Base-by-base conservation (phyloP, 2,113 vertebrate species). In the Podarcis raffonei region DNA sequence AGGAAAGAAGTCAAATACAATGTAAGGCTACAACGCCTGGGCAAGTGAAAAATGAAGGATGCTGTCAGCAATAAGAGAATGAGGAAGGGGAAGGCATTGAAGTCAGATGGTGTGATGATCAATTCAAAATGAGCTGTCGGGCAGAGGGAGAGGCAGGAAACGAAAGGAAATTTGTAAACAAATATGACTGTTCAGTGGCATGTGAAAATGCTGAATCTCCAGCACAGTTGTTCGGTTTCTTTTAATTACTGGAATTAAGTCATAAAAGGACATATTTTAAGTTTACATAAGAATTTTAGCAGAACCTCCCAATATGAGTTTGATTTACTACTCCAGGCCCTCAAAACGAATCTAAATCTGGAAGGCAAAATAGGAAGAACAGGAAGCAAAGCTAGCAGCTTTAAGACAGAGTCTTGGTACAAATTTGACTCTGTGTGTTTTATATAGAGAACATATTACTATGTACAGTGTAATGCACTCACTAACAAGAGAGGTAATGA, bases 101-200 rank as follows among this genome's bases (percentile, higher is more conserved):
- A 87, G 22, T 92, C 81, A 35, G 35, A 91, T 9, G 3, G 0
- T 1, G 35, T 72, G n/a, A 81, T 72, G 27, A n/a, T 37, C 8
- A 75, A 62, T 62, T 65, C 59, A 59, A 37, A 82, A 48, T 25
- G 35, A 68, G 62, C 79, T 69, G 84, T 27, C n/a, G 42, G 75
- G 66, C 72, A 71, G 37, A 82, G 27, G 48, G 9, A 30, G 78
- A 20, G 62, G 42, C 57, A 20, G 57, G 39, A 89, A 90, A 1
- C 20, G 23, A 35, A 83, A 90, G 86, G 6, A 65, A 80, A 89
- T 15, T 2, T 35, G 87, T 80, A 93, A 93, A 57, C 83, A 13
- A 65, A 71, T 5, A 74, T 76, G 69, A 78, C 87, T 79, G 81
- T 84, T 76, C 87, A 62, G 25, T 83, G 62, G 59, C 23, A 79